Base-by-base conservation (phyloP, 2,797 vertebrate genomes). In the Arrhamphus sclerolepis region DNA sequence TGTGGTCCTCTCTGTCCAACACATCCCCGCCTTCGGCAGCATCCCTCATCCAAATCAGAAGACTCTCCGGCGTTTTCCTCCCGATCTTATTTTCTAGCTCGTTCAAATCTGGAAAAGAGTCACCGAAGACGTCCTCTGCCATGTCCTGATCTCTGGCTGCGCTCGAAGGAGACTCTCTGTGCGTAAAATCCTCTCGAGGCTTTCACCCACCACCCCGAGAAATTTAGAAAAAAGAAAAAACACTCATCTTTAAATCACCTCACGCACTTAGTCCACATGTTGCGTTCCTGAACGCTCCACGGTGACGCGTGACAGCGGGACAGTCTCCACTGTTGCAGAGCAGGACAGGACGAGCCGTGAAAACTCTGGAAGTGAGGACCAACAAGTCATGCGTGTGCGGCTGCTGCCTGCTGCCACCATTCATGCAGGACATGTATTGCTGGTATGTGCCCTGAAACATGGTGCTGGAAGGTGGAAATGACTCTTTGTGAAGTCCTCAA, bases 41-140 rank as follows among this genome's bases (percentile, higher is more conserved):
- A 53, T 89, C 86, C 57, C 28, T 80, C 82, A 89, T 82, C 78
- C 86, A 87, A 2, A 40, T 56, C 60, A 92, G 60, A 9, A 92
- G 84, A 21, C 82, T 86, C 20, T 89, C 83, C 1, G 91, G 90
- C 0, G 84, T 87, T 62, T 87, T 91, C 62, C 72, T 80, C 11
- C 89, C 91, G 3, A 89, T 63, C 60, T 91, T 90, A 24, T 24
- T 71, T 26, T 92, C 91, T 72, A 92, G 46, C 44, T 91, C 90
- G 48, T 40, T 87, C 48, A 92, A 62, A 63, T 82, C 81, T 20
- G 82, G 79, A 11, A 78, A 24, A 5, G 67, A 65, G 11, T 82
- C 75, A 44, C 40, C 41, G 18, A 29, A n/a, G 26, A 11, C 49
- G n/a, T 80, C 78, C 20, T 86, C 88, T 4, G 82, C 82, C 90